A percentile compares a stretch with the other conserved stretches of the same genome.
phyloP scores from a whole-genome alignment of 2,888 invertebrate species.

The Pammene fasciana region DNA sequence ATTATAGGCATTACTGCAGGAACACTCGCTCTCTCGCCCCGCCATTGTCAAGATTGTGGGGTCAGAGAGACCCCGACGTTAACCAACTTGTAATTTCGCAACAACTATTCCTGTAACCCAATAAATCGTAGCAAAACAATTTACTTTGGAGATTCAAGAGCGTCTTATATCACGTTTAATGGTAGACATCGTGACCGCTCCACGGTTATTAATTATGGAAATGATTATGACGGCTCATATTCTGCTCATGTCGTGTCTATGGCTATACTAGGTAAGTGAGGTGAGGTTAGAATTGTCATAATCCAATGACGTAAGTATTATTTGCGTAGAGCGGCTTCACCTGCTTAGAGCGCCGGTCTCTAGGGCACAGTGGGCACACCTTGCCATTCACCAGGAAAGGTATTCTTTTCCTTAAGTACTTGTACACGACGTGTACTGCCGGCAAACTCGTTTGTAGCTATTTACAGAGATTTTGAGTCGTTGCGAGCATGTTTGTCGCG shows the following conservation, averaged over 20 bases:
- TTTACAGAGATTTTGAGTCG: conserved; percentile 36
- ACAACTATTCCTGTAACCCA: conserved; percentile 74
- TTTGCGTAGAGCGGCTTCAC: conserved; percentile 35
- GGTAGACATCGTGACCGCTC: conserved; percentile 71
- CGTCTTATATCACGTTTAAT: conserved; percentile 66
- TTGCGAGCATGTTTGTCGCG: conserved; percentile 32
- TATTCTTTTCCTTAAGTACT: conserved; percentile 24
- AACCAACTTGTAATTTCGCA: conserved; percentile 78
- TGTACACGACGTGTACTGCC: conserved; percentile 12
- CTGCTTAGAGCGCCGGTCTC: conserved; percentile 32
- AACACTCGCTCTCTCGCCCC: conserved; percentile 69
- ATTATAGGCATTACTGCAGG: conserved; percentile 79
- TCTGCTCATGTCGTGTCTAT: conserved; percentile 58
- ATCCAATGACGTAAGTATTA: conserved; percentile 40
- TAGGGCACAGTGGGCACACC: conserved; percentile 37
- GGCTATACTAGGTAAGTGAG: conserved; percentile 49
- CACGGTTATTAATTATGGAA: conserved; percentile 75
- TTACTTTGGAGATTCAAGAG: conserved; percentile 61
- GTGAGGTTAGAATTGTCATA: conserved; percentile 48
- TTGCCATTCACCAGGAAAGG: conserved; percentile 36
- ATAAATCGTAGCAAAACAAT: conserved; percentile 79
- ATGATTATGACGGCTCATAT: conserved; percentile 67
- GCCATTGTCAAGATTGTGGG: conserved; percentile 83
- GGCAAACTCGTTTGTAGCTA: conserved; percentile 32
- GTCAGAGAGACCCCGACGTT: conserved; percentile 72